Percentiles rank a stretch among this genome's conserved stretches.
These are phyloP conservation scores for Campopleginae sp. DNA, from an alignment of 2,888 invertebrate species.

Conservation along the genomic window DNA sequence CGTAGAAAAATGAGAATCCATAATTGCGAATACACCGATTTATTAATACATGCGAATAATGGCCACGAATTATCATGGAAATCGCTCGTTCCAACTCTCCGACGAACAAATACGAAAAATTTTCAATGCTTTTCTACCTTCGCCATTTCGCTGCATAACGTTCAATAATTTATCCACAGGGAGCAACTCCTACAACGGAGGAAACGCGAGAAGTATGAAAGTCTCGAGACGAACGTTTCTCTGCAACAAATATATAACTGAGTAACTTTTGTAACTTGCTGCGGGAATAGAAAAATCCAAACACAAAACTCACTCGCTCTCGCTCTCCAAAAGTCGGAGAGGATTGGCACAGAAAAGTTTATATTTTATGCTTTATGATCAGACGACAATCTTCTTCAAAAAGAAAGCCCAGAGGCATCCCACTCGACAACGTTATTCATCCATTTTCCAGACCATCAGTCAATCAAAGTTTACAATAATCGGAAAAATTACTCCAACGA, in stretches of 20 bases:
- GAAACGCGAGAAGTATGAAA: slow-evolving; percentile 16
- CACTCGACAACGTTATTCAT: slow-evolving; percentile 8
- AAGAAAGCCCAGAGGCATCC: neutral
- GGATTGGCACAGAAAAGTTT: slow-evolving; percentile 13
- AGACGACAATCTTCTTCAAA: neutral
- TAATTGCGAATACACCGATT: neutral
- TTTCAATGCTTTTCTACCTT: neutral
- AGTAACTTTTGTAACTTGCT: slow-evolving; percentile 15
- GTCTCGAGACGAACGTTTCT: slow-evolving; percentile 1
- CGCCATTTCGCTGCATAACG: neutral
- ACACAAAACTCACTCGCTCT: slow-evolving; percentile 10
- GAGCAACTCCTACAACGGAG: neutral
- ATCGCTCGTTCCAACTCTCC: neutral
- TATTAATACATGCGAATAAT: neutral
- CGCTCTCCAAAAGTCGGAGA: slow-evolving; percentile 12
- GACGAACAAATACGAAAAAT: neutral
- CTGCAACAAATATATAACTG: slow-evolving; percentile 6
- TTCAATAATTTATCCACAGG: slow-evolving; percentile 12
- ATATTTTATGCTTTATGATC: slow-evolving; percentile 17
- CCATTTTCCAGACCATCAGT: neutral
- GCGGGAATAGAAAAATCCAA: slow-evolving; percentile 12
- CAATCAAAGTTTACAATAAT: neutral
- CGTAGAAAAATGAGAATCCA: neutral
- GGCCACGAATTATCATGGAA: neutral
- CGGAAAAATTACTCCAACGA: neutral